Percentiles rank a stretch among this genome's conserved stretches.
phyloP scores from a whole-genome alignment of 2,797 vertebrate genomes.

The Myotis myotis region DNA sequence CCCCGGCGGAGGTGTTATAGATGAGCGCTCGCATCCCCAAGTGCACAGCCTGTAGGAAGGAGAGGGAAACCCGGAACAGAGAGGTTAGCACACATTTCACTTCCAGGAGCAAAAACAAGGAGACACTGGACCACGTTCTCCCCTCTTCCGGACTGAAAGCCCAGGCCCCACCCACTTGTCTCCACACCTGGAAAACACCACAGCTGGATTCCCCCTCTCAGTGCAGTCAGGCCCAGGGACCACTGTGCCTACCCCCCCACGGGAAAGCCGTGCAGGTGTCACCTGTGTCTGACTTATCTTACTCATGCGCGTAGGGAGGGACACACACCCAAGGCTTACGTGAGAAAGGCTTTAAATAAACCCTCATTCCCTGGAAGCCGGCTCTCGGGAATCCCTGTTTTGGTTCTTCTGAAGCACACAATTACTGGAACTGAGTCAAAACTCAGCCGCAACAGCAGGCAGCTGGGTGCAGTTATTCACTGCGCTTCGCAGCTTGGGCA shows the following conservation, averaged over 20 bases:
- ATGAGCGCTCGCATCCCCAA: constrained; percentile 98
- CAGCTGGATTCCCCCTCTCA: neutral
- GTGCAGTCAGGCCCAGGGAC: neutral
- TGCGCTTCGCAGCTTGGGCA: neutral
- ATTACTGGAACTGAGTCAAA: neutral
- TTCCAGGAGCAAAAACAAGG: neutral
- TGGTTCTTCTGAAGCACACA: neutral
- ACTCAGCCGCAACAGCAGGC: neutral
- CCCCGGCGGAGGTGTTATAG: constrained; percentile 93
- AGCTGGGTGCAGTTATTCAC: neutral
- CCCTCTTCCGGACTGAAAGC: neutral
- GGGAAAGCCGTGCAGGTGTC: neutral
- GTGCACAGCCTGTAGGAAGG: constrained; percentile 91
- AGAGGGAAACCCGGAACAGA: neutral
- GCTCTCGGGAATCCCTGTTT: neutral
- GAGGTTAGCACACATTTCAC: neutral
- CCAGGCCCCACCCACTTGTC: neutral
- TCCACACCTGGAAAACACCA: neutral
- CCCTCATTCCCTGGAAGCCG: neutral
- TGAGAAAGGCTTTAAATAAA: neutral
- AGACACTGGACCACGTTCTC: neutral
- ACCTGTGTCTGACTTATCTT: neutral
- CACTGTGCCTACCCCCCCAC: neutral
- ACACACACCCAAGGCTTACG: neutral
- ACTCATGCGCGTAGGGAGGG: neutral